Base-by-base conservation (phyloP, 2,888 invertebrate species). In the Taphrorychus bicolor region DNA sequence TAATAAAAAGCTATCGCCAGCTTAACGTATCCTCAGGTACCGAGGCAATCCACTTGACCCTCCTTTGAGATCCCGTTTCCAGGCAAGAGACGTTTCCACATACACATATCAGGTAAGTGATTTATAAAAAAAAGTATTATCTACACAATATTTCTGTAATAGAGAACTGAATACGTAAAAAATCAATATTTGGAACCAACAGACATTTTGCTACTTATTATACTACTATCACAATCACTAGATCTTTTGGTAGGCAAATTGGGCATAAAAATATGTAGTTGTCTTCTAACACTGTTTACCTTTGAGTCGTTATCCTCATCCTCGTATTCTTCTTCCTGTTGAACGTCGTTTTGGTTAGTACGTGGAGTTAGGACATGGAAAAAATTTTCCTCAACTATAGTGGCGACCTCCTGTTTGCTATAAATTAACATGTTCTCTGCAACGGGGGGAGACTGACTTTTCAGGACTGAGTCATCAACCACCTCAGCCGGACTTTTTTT, bases 31-130 rank as follows among this genome's bases (percentile, higher is more conserved):
- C 14, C 17, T 45, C 58, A 84, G 90, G 59, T 97, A 95, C 82
- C 87, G 88, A 56, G 98, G 98, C 3, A 95, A 97, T 81, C 95
- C 97, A 0, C 84, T 98, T 32, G 98, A 98, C 84, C 98, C 98
- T 18, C 98, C 98, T 0, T 84, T 98, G 23, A 85, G 98, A 60
- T 97, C 97, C 0, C 85, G 98, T 66, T 98, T 98, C 81, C 98
- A 98, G 82, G 96, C 95, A 0, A 86, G 95, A 78, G 92, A 96
- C 82, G 87, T 98, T 70, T 84, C 88, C 59, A 83, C 85, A 62
- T 82, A 86, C 71, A 86, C 87, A 14, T 94, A 89, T 80, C 85
- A 88, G 84, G 91, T 91, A 81, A 82, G n/a, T n/a, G n/a, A 82
- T 3, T 14, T 3, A 3, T 32, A 9, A 32, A 51, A 40, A 24